A percentile compares a stretch with the other conserved stretches of the same genome.
These are phyloP conservation scores for Vireo griseus DNA, from an alignment of 2,797 vertebrate species.

Conservation along the genomic window DNA sequence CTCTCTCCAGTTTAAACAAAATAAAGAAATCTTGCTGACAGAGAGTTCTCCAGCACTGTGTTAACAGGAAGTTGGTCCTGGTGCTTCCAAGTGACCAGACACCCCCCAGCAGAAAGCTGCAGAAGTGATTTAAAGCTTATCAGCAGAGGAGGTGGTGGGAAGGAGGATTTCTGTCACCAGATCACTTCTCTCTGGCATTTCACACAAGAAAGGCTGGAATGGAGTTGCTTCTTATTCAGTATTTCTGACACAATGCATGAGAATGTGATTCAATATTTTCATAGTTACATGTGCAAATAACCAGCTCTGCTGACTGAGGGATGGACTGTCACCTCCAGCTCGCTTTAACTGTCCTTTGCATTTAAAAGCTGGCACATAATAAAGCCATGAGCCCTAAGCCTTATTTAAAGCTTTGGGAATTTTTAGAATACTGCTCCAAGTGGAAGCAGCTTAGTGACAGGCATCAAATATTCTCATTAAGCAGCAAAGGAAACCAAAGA, in stretches of 20 bases:
- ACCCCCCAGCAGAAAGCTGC: background rate
- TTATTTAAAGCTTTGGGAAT: background rate
- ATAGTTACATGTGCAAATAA: rapidly evolving
- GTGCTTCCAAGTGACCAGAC: background rate
- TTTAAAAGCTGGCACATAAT: background rate
- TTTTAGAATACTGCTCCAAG: background rate
- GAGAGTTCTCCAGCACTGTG: background rate
- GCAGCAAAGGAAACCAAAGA: background rate
- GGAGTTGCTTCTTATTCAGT: background rate
- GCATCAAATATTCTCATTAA: background rate
- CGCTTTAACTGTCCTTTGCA: background rate
- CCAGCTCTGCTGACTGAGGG: background rate
- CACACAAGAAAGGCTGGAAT: background rate
- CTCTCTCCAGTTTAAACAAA: background rate
- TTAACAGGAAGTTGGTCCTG: background rate
- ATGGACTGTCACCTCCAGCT: background rate
- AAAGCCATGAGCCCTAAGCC: background rate
- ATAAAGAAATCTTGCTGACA: background rate
- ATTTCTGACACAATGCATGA: background rate
- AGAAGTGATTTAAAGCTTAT: background rate
- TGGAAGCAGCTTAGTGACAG: background rate
- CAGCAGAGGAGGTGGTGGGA: background rate
- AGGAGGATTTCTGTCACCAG: background rate
- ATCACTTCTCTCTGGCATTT: background rate
- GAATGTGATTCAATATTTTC: background rate